Evolutionary conservation across 2,797 vertebrate genomes (phyloP).

Genomic region (Anabacerthia variegaticeps): DNA sequence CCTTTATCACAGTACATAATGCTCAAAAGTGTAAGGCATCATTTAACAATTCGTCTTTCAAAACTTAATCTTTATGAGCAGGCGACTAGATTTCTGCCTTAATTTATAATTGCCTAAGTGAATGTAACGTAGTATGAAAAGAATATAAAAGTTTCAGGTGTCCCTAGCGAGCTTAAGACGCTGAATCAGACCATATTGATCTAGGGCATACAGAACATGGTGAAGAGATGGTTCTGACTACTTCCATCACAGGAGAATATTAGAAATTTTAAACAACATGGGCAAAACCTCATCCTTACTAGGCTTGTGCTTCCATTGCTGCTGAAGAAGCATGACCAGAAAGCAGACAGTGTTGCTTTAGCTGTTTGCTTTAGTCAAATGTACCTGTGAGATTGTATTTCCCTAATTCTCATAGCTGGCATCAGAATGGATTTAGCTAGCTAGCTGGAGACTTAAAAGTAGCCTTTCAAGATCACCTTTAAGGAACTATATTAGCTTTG

Average conservation of each 20-base stretch:
- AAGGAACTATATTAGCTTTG: conserved; percentile 48
- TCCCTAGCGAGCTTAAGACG: not conserved
- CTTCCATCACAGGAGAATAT: not conserved
- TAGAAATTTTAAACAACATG: not conserved
- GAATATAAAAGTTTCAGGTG: not conserved
- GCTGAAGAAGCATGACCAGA: not conserved
- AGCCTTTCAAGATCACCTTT: conserved; percentile 68
- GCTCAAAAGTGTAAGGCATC: not conserved
- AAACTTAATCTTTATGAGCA: not conserved
- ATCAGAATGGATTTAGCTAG: conserved; percentile 43
- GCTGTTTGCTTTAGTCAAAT: conserved; percentile 17
- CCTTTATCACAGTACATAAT: not conserved
- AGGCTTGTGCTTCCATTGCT: not conserved
- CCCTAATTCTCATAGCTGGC: conserved; percentile 23
- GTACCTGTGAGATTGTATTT: conserved; percentile 15
- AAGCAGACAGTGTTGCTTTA: not conserved
- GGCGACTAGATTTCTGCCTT: not conserved
- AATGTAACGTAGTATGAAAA: not conserved
- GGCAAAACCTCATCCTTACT: not conserved
- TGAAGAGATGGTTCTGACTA: not conserved
- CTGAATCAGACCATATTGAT: not conserved
- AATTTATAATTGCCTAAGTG: not conserved
- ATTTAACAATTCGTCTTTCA: not conserved
- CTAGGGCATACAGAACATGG: not conserved
- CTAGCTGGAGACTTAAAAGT: conserved; percentile 38